phyloP scores from a whole-genome alignment of 2,113 vertebrate species.

The Phyllopteryx taeniolatus region DNA sequence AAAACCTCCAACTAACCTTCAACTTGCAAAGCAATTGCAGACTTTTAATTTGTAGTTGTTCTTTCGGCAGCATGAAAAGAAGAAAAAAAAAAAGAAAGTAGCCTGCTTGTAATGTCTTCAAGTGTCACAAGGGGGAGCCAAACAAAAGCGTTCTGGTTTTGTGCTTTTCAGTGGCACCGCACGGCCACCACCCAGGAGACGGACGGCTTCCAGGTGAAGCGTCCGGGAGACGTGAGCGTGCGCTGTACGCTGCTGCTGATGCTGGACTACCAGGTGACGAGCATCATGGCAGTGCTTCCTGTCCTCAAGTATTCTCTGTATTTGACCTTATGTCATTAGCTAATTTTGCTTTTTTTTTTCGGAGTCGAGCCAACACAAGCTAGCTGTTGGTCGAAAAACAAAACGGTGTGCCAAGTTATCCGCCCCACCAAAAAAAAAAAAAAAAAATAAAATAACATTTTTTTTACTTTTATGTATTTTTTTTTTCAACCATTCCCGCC shows the following conservation, averaged over 20 bases:
- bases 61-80: not conserved
- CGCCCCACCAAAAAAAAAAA: no score
- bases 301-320: no score
- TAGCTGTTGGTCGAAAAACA: no score
- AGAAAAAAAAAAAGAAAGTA: no score
- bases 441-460: no score
- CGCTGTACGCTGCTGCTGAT: slow-evolving; percentile 73
- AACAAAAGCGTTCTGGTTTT: not conserved
- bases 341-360: no score
- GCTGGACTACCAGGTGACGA: slow-evolving; percentile 72
- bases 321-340: not conserved
- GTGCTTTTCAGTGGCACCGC: slow-evolving; percentile 64
- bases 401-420: no score
- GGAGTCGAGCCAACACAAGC: no score
- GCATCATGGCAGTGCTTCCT: no score
- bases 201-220: slow-evolving; percentile 71
- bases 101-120: not conserved
- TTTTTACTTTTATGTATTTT: no score
- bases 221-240: slow-evolving; percentile 70
- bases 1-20: no score
- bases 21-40: not conserved
- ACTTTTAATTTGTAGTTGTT: not conserved
- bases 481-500: no score
- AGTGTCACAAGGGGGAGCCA: not conserved
- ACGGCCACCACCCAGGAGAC: slow-evolving; percentile 72